Evolutionary conservation across 2,888 invertebrate species (phyloP), one percentile per base, ranked within the genome.

Genomic region (Lochmaea capreae): DNA sequence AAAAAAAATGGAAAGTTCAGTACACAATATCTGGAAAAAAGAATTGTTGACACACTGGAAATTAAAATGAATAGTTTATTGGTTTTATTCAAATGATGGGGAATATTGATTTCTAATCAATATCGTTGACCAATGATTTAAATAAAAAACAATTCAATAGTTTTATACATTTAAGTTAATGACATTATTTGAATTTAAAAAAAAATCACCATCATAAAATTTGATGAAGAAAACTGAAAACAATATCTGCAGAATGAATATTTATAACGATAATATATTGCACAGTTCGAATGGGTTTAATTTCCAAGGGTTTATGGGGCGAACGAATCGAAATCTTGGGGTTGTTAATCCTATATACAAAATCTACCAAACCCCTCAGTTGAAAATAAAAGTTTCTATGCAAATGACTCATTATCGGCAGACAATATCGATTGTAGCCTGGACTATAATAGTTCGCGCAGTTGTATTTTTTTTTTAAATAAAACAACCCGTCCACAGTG

Each of bases 391-490:
- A 68, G 71, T 73, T 68, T 75, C 42, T 73, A 81, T 81, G 80
- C 77, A 81, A 79, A 81, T 80, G 76, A 77, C 77, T 79, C 78
- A 79, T 78, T 78, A 79, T 79, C 75, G 74, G 76, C 77, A 76
- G 74, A 79, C 78, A 73, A 74, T 75, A 79, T 78, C 77, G 79
- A 77, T 76, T 77, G 18, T 18, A 59, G 54, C 52, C n/a, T 63
- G 43, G 43, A 43, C 62, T 63, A 43, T 43, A 63, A n/a, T 54
- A 26, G 52, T 66, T 66, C 14, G 54, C 39, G 66, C 39, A 54
- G 54, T 66, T 66, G 52, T 49, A 22, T 33, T 39, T 39, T 39
- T 65, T 65, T 65, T 49, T 18, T 49, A 14, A 18, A 18, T 46
- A 58, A 43, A 59, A 16, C 39, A 43, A 58, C 39, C 22, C 52